Conservation (phyloP, 2,888 invertebrate genomes). For the Dryomyza anilis region DNA sequence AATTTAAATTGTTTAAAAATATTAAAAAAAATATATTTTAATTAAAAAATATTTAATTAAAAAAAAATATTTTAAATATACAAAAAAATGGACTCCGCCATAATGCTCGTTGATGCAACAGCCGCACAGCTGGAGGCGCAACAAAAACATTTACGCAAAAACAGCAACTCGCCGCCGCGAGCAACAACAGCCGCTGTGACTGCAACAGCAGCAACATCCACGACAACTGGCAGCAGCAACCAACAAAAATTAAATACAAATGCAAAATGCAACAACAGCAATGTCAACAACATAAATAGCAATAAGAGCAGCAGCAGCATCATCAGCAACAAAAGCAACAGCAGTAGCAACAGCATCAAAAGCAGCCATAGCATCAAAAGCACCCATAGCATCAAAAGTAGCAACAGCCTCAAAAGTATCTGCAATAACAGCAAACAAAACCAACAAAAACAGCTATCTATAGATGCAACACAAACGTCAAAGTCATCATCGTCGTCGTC, state of each 20-base stretch:
- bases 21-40: too few species aligned
- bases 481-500: slow-evolving; percentile 19
- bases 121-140: slow-evolving; percentile 38
- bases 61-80: too few species aligned
- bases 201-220: slow-evolving; percentile 9
- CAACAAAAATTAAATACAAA: too few species aligned
- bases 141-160: slow-evolving; percentile 45
- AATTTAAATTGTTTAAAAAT: too few species aligned
- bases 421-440: too few species aligned
- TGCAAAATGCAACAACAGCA: slow-evolving; percentile 32
- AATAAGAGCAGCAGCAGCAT: slow-evolving; percentile 13
- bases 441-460: slow-evolving; percentile 24
- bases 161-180: slow-evolving; percentile 38
- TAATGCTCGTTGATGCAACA: slow-evolving; percentile 50
- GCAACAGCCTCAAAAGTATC: too few species aligned
- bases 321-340: slow-evolving; percentile 29
- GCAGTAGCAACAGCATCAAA: too few species aligned
- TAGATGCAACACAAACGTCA: too few species aligned
- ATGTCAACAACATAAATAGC: slow-evolving; percentile 28
- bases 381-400: too few species aligned
- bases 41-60: too few species aligned
- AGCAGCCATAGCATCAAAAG: too few species aligned
- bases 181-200: slow-evolving; percentile 32
- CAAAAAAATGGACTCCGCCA: slow-evolving; percentile 49
- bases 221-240: slow-evolving; percentile 22